phyloP scores from a whole-genome alignment of 2,113 vertebrate species.

The Lepus timidus region DNA sequence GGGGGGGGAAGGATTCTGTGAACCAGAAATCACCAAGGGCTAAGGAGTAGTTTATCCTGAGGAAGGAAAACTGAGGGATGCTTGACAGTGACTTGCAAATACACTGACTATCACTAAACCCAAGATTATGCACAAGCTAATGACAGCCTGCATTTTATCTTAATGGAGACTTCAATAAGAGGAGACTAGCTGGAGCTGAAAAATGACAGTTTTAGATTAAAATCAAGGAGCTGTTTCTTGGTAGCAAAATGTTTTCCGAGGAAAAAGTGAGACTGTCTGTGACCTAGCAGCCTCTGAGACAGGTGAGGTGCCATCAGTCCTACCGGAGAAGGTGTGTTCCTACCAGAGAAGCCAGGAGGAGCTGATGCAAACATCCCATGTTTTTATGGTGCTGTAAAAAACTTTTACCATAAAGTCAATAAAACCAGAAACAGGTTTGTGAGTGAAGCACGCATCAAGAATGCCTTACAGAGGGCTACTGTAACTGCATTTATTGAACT shows the following conservation, averaged over 20 bases:
- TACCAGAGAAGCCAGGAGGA: background rate
- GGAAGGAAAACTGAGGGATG: background rate
- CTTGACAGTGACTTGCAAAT: constrained; percentile 41
- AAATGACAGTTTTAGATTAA: constrained; percentile 58
- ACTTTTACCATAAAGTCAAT: constrained; percentile 51
- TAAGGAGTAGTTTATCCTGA: background rate
- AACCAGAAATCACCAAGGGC: background rate
- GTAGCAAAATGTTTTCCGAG: constrained; percentile 51
- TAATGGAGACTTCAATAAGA: constrained; percentile 65
- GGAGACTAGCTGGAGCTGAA: background rate
- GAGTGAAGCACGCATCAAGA: background rate
- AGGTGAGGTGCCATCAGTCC: background rate
- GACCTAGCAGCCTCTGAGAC: background rate
- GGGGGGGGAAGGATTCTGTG: background rate
- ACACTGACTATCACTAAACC: background rate
- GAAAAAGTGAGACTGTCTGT: constrained; percentile 11
- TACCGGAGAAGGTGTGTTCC: background rate
- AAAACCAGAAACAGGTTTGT: constrained; percentile 40
- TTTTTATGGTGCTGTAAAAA: background rate
- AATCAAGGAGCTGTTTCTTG: constrained; percentile 53
- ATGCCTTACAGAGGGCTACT: background rate
- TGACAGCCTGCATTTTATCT: constrained; percentile 56
- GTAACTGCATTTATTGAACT: background rate
- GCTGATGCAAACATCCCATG: background rate
- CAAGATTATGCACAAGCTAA: background rate